A percentile compares a stretch with the other conserved stretches of the same genome.
phyloP scores from a whole-genome alignment of 2,797 vertebrate genomes.

The Coregonus sp. region DNA sequence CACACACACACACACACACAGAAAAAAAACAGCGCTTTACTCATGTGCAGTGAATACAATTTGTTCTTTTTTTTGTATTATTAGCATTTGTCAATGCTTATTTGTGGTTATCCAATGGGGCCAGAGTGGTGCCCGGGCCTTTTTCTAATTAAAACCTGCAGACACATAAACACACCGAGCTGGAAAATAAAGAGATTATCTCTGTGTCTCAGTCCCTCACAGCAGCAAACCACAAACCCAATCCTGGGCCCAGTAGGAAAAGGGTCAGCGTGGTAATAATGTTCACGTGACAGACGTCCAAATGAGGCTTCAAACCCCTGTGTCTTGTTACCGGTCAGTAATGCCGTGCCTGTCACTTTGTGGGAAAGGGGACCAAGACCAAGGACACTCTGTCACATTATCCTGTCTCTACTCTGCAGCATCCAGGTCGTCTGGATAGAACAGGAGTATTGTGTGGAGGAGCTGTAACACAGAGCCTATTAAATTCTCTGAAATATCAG shows the following conservation, averaged over 20 bases:
- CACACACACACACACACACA: background rate
- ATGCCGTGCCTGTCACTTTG: background rate
- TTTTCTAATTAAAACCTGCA: conserved; percentile 32
- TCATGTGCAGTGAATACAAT: background rate
- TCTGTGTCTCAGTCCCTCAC: conserved; percentile 18
- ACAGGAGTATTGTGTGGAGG: conserved; percentile 7
- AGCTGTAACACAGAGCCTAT: conserved; percentile 14
- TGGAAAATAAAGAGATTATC: conserved; percentile 50
- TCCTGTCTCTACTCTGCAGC: background rate
- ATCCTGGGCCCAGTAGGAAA: conserved; percentile 49
- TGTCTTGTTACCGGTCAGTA: conserved; percentile 6
- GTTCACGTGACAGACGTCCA: conserved; percentile 27
- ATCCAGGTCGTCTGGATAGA: background rate
- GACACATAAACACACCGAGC: conserved; percentile 27
- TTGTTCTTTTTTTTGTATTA: background rate
- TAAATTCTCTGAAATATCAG: background rate
- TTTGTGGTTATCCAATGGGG: background rate
- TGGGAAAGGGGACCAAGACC: background rate
- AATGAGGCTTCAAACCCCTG: conserved; percentile 5
- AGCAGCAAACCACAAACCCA: conserved; percentile 44
- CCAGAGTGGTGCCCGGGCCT: conserved; percentile 3
- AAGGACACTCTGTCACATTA: background rate
- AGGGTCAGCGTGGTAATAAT: conserved; percentile 19
- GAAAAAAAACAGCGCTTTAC: background rate
- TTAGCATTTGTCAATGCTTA: background rate